phyloP scores from a whole-genome alignment of 2,888 invertebrate genomes.

The Iphiclides podalirius region DNA sequence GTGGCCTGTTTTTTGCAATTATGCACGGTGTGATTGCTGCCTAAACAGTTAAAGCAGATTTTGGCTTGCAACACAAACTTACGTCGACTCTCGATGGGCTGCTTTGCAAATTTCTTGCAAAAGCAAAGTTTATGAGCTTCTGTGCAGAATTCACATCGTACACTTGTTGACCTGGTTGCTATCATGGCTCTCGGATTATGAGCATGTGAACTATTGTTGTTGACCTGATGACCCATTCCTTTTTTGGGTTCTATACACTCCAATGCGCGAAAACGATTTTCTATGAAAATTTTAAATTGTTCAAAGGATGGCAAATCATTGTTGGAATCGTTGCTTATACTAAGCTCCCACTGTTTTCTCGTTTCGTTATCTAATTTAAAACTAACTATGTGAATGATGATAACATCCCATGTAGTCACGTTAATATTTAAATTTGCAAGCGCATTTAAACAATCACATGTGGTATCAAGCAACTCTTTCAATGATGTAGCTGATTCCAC shows the following conservation, averaged over 20 bases:
- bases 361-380: slow-evolving; percentile 2
- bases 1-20: slow-evolving; percentile 22
- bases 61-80: slow-evolving; percentile 18
- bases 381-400: not conserved
- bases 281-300: no score
- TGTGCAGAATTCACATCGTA: slow-evolving; percentile 12
- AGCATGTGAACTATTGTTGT: not conserved
- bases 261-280: slow-evolving; percentile 14
- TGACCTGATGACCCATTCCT: not conserved
- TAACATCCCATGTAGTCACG: slow-evolving; percentile 1
- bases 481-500: slow-evolving; percentile 15
- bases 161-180: slow-evolving; percentile 3
- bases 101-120: slow-evolving; percentile 1
- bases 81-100: not conserved
- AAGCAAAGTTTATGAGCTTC: slow-evolving; percentile 13
- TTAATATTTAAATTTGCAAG: slow-evolving; percentile 4
- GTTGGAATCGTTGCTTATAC: slow-evolving; percentile 4
- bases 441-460: slow-evolving; percentile 21
- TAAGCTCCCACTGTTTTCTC: slow-evolving; percentile 16
- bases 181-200: slow-evolving; percentile 2
- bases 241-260: slow-evolving; percentile 14
- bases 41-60: slow-evolving; percentile 29
- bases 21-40: slow-evolving; percentile 10
- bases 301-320: slow-evolving; percentile 21
- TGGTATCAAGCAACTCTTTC: slow-evolving; percentile 13